Evolutionary conservation across 1,140 invertebrate species (phyloP), one percentile per base, ranked within the genome.

Genomic region (Pygmarrhopalites habei): DNA sequence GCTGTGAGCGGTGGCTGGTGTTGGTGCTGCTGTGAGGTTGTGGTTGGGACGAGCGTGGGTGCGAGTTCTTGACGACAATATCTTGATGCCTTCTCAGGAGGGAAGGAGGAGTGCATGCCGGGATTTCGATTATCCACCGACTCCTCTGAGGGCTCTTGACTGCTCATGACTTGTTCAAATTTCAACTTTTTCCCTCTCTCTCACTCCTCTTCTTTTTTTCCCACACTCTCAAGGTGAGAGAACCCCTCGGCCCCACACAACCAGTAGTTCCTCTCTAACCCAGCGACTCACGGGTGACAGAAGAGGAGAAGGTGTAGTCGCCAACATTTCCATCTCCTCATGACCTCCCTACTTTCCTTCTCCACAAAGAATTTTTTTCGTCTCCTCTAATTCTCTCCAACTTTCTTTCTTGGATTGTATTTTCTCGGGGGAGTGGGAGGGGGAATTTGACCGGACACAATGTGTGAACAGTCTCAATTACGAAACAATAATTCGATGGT

Each of bases 81-180:
- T 15, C 46, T 49, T 15, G 12, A 15, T 15, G 14, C 19, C 19
- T 12, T 39, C 35, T 7, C 17, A 19, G 46, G 46, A 49, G 7
- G 23, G 12, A 49, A 49, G 46, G 35, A 12, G 46, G 7, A 49
- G 19, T 49, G 12, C 14, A 49, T 49, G 46, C 19, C 7, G 46
- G 23, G 46, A 49, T 15, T 49, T 41, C 19, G 28, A 39, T 39
- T 19, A 43, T 44, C 21, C 4, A 29, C n/a, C 41, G 28, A 4
- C 28, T 44, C 29, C 32, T 41, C 21, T 3, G 56, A 14, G 21
- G n/a, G 56, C 23, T 58, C 56, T 41, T 58, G n/a, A 58, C 5
- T 26, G 41, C 32, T 58, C 56, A 44, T 58, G n/a, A 4, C 17
- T 58, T 58, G 12, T 10, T 44, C 14, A 15, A 41, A 41, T 12